Evolutionary conservation across 2,113 vertebrate genomes (phyloP).

Genomic region (Lepidothrix coronata): DNA sequence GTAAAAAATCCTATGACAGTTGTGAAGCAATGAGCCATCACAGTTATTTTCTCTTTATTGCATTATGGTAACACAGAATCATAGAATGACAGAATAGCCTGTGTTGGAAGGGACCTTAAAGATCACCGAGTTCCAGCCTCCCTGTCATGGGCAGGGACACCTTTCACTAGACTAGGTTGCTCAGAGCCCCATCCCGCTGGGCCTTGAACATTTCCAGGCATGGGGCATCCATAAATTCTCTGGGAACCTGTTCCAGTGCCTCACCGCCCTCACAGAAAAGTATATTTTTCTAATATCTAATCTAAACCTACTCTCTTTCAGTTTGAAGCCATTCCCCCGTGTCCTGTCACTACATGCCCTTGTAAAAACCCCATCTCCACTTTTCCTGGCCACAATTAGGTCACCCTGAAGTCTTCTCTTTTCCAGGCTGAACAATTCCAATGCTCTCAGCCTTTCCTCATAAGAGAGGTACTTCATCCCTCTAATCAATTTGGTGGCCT

Average conservation of each 20-base stretch:
- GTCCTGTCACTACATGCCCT: not conserved
- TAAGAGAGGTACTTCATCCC: not conserved
- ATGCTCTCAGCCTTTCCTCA: not conserved
- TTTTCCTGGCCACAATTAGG: not conserved
- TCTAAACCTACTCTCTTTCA: not conserved
- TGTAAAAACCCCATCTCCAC: not conserved
- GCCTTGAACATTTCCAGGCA: not conserved
- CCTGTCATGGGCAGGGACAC: not conserved
- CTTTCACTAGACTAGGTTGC: not conserved
- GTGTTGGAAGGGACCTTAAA: not conserved
- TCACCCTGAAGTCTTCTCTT: not conserved
- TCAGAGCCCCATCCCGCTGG: not conserved
- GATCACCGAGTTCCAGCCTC: not conserved
- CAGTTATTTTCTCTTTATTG: not conserved
- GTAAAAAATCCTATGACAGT: not conserved
- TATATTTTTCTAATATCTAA: not conserved
- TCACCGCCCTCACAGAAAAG: not conserved
- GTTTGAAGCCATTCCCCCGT: not conserved
- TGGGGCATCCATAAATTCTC: not conserved
- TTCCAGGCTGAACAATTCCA: not conserved
- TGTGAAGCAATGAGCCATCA: not conserved
- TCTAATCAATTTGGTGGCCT: not conserved
- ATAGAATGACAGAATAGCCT: not conserved
- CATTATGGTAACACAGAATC: not conserved
- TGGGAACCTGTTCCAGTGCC: not conserved